These are phyloP conservation scores for Adineta ricciae DNA, from an alignment of 2,888 invertebrate species.

Conservation along the genomic window DNA sequence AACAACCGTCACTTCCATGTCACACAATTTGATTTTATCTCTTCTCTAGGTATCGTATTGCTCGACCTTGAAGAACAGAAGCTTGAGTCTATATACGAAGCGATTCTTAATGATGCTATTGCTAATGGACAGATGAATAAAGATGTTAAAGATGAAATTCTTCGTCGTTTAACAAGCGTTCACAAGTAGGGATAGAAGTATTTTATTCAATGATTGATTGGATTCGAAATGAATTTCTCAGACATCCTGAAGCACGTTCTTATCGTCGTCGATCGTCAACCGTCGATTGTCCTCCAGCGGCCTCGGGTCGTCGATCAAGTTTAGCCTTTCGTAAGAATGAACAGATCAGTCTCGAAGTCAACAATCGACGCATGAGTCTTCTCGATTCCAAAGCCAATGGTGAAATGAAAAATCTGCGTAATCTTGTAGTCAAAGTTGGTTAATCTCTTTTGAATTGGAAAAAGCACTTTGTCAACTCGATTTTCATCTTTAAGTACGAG, in stretches of 20 bases:
- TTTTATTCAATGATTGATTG: too few relatives aligned
- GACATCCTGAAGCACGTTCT: conserved; percentile 1
- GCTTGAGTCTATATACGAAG: conserved; percentile 12
- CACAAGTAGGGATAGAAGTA: background rate
- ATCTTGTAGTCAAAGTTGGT: background rate
- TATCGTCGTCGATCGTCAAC: conserved; percentile 1
- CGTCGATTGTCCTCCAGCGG: background rate
- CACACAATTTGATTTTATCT: background rate
- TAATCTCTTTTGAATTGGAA: background rate
- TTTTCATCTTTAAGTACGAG: background rate
- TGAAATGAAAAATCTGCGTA: background rate
- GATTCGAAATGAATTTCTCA: too few relatives aligned
- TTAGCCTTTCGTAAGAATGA: conserved; percentile 6
- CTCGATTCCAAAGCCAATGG: background rate
- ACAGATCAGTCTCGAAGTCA: background rate
- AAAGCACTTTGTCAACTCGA: too few relatives aligned
- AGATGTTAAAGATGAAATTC: conserved; percentile 27
- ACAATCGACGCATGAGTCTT: background rate
- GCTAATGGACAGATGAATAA: conserved; percentile 33
- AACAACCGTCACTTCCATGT: background rate
- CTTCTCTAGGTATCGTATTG: background rate
- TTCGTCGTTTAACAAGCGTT: conserved; percentile 8
- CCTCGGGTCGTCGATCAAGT: background rate
- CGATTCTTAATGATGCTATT: conserved; percentile 26
- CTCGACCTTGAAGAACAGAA: conserved; percentile 18